Evolutionary conservation across 2,888 invertebrate genomes (phyloP).

Genomic region (Eulithis testata): DNA sequence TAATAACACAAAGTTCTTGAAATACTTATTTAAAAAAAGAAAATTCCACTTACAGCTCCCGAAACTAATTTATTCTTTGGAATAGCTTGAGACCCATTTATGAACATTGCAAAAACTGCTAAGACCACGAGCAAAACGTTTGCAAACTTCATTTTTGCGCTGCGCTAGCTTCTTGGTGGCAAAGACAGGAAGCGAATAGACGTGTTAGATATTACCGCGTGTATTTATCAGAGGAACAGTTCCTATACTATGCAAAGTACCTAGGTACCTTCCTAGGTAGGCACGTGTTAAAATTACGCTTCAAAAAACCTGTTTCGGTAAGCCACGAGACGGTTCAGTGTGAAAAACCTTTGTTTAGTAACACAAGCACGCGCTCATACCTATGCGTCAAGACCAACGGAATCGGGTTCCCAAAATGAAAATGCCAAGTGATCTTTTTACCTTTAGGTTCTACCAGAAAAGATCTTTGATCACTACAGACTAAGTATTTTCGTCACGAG

Average conservation of each 20-base stretch:
- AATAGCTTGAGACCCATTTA: conserved; percentile 29
- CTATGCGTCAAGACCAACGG: neutral
- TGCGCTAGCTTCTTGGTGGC: neutral
- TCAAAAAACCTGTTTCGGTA: conserved; percentile 10
- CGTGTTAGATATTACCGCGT: neutral
- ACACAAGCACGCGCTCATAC: neutral
- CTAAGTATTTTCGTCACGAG: too few species aligned
- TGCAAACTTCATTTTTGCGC: conserved; percentile 31
- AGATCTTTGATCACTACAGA: too few species aligned
- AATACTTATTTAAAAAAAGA: neutral
- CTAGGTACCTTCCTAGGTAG: neutral
- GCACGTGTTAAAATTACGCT: conserved; percentile 4
- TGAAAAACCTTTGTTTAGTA: conserved; percentile 9
- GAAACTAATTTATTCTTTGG: conserved; percentile 40
- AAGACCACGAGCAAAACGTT: conserved; percentile 32
- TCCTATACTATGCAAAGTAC: neutral
- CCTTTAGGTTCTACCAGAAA: neutral
- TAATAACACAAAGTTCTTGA: too few species aligned
- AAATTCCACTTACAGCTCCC: conserved; percentile 21
- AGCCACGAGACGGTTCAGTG: neutral
- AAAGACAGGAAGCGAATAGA: conserved; percentile 8
- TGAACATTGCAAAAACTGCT: conserved; percentile 20
- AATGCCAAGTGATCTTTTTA: neutral
- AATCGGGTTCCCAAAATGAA: neutral
- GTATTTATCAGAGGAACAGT: conserved; percentile 1